These are phyloP conservation scores for Caenorhabditis wallacei DNA, from an alignment of 2,888 invertebrate genomes.

Conservation along the genomic window DNA sequence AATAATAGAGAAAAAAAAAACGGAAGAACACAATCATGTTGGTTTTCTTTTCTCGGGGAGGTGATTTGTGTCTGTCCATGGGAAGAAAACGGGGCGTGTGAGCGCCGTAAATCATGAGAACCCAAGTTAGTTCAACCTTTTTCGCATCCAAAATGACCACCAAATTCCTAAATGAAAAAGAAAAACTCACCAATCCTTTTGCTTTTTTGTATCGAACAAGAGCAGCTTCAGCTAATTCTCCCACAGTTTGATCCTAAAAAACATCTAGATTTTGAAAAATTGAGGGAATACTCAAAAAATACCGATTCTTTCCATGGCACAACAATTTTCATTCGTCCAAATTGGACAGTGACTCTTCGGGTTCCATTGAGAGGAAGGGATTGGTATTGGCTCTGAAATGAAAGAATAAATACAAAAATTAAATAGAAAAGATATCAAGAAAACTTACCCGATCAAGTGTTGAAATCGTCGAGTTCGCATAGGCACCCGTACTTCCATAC, in stretches of 20 bases:
- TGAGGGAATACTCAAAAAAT: neutral
- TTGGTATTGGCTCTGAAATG: conserved; percentile 59
- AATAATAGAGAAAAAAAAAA: conserved; percentile 14
- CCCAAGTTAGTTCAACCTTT: neutral
- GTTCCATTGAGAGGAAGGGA: conserved; percentile 53
- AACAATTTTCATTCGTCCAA: conserved; percentile 69
- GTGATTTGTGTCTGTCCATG: conserved; percentile 19
- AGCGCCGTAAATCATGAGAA: conserved; percentile 48
- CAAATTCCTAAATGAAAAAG: neutral
- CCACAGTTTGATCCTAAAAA: conserved; percentile 60
- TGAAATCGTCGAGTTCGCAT: conserved; percentile 57
- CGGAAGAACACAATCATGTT: conserved; percentile 15
- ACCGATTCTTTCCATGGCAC: conserved; percentile 70
- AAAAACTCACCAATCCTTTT: conserved; percentile 63
- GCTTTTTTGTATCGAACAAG: conserved; percentile 67
- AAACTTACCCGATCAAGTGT: conserved; percentile 57
- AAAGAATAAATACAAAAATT: neutral
- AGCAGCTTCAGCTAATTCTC: conserved; percentile 67
- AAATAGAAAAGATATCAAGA: too few relatives aligned
- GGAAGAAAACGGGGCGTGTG: conserved; percentile 11
- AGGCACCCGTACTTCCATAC: conserved; percentile 23
- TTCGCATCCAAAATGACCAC: conserved; percentile 28
- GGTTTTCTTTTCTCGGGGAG: neutral
- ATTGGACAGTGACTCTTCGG: conserved; percentile 69
- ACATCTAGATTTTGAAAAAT: neutral